Evolutionary conservation across 2,888 invertebrate genomes (phyloP).

Genomic region (Diadromus collaris): DNA sequence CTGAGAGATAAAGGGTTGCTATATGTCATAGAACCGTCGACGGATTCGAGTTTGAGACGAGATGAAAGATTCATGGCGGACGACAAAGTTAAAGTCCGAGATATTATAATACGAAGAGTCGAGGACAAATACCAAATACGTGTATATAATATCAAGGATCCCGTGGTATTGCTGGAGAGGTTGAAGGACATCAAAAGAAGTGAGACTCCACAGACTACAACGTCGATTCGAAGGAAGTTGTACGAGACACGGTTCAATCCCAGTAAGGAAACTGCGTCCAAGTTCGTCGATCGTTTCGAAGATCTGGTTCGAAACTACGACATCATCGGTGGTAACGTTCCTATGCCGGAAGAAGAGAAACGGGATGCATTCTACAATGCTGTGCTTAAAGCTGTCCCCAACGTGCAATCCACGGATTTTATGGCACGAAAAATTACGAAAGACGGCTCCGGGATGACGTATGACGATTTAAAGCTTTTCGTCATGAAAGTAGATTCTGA

Average conservation of each 20-base stretch:
- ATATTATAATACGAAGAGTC: slow-evolving; percentile 53
- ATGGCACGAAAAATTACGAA: slow-evolving; percentile 25
- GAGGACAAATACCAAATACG: slow-evolving; percentile 42
- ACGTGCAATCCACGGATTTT: slow-evolving; percentile 45
- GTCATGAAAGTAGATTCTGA: slow-evolving; percentile 20
- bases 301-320: slow-evolving; percentile 56
- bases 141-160: slow-evolving; percentile 45
- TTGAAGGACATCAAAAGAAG: slow-evolving; percentile 48
- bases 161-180: slow-evolving; percentile 37
- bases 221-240: slow-evolving; percentile 28
- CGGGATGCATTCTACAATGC: slow-evolving; percentile 53
- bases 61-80: slow-evolving; percentile 24
- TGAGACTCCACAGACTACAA: slow-evolving; percentile 47
- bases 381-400: slow-evolving; percentile 32
- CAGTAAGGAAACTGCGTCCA: slow-evolving; percentile 36
- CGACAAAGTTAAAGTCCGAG: slow-evolving; percentile 46
- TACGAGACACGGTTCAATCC: slow-evolving; percentile 36
- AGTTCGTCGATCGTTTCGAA: slow-evolving; percentile 59
- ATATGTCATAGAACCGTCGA: slow-evolving; percentile 13
- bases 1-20: too few species aligned
- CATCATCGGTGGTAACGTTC: slow-evolving; percentile 24
- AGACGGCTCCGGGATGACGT: slow-evolving; percentile 31
- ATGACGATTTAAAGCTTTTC: slow-evolving; percentile 45
- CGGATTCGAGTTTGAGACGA: slow-evolving; percentile 24
- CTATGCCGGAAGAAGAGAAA: slow-evolving; percentile 51